A percentile compares a stretch with the other conserved stretches of the same genome.
These are phyloP conservation scores for Pelecanus crispus DNA, from an alignment of 2,113 vertebrate species.

Conservation along the genomic window DNA sequence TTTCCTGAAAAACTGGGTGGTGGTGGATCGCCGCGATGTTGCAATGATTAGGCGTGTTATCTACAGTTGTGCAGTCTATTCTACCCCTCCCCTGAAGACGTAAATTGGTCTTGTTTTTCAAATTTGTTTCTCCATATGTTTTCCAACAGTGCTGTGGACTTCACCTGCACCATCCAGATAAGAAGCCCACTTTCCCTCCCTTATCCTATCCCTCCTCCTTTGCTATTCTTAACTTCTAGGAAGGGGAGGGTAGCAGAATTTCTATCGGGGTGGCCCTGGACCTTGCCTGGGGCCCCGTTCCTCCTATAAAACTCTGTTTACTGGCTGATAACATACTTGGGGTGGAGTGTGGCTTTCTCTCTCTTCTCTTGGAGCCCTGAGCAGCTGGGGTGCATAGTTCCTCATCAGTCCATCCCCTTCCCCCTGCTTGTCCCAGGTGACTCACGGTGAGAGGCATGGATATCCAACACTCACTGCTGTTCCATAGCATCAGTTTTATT, in stretches of 20 bases:
- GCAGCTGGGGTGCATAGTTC: not conserved
- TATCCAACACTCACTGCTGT: not conserved
- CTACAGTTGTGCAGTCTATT: not conserved
- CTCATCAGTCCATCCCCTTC: not conserved
- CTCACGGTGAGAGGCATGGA: not conserved
- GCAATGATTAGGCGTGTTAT: slow-evolving; percentile 11
- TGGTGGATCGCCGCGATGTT: not conserved
- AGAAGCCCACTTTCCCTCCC: not conserved
- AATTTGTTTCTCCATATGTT: not conserved
- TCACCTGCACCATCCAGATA: slow-evolving; percentile 42
- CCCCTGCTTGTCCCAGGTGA: not conserved
- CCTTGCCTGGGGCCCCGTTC: not conserved
- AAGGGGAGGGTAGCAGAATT: not conserved
- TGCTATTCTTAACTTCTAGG: not conserved
- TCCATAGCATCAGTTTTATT: not conserved
- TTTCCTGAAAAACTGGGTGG: slow-evolving; percentile 39
- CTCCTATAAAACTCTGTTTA: not conserved
- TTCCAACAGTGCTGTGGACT: not conserved
- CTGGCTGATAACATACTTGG: not conserved
- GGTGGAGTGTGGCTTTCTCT: not conserved
- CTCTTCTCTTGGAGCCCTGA: not conserved
- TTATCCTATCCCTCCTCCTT: not conserved
- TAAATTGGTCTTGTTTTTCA: slow-evolving; percentile 40
- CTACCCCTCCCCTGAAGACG: not conserved
- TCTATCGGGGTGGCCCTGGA: not conserved